Base-by-base conservation (phyloP, 35 echinoderm and acorn worm species). In the Diadema setosum region DNA sequence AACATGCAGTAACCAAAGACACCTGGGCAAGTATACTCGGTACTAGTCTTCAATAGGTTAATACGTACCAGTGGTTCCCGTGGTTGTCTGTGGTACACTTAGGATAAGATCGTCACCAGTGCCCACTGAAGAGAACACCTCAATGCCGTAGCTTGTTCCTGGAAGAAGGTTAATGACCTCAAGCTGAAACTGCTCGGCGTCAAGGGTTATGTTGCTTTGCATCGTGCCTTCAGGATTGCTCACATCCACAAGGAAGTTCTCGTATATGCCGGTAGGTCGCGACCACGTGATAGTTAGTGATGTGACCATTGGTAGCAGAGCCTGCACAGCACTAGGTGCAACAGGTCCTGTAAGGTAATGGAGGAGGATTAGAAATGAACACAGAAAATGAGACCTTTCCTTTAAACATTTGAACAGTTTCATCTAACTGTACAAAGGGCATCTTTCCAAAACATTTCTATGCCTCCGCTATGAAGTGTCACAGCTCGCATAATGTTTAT, bases 31-130 rank as follows among this genome's bases (percentile, higher is more conserved):
- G n/a, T n/a, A n/a, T n/a, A n/a, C n/a, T n/a, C n/a, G n/a, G n/a
- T n/a, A n/a, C n/a, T n/a, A n/a, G 49, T 55, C 21, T 12, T 55
- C 49, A 67, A 67, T 11, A 1, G 4, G 0, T 9, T 12, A 83
- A 52, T 3, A 70, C 84, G n/a, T 87, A 87, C 85, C 26, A 58
- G 85, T 87, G 15, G 64, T 75, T 46, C 85, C 85, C 9, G 64
- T 8, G 17, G 25, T 42, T 9, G 5, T 52, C 29, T 61, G 30
- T 15, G 85, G 65, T 50, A 12, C 58, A 52, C 81, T 90, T 1
- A 59, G 57, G 25, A 65, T 61, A 14, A 64, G 16, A 33, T 48
- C 33, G 17, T 40, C 17, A 21, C n/a, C 58, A 18, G 73, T 78
- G 9, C 73, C 73, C 5, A 90, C 80, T 1, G 88, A 70, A 15